A percentile compares a stretch with the other conserved stretches of the same genome.
These are phyloP conservation scores for Hycleus phaleratus DNA, from an alignment of 1,140 invertebrate species.

Conservation along the genomic window DNA sequence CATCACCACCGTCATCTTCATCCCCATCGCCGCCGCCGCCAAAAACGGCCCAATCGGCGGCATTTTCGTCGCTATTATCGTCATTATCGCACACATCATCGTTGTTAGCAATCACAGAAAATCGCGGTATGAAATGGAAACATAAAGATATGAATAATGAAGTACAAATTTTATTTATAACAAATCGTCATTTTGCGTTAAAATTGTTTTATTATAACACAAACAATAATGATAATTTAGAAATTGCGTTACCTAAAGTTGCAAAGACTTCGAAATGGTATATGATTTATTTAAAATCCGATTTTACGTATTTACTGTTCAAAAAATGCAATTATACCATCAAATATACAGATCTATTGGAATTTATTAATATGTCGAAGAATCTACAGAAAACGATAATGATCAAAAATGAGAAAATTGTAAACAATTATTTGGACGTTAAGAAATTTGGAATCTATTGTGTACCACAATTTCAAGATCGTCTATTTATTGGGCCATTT, in stretches of 20 bases:
- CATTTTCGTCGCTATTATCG: too few relatives aligned
- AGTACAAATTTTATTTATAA: conserved; percentile 14
- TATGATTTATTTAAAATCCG: conserved; percentile 28
- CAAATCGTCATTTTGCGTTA: conserved; percentile 6
- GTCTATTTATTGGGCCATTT: conserved; percentile 33
- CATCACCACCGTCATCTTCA: neutral
- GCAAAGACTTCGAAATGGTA: conserved; percentile 24
- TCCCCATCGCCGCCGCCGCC: neutral
- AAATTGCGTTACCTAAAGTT: conserved; percentile 17
- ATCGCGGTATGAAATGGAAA: conserved; percentile 1
- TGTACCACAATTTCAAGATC: conserved; percentile 21
- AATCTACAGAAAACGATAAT: conserved; percentile 20
- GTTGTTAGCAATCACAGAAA: too few relatives aligned
- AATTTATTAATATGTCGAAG: conserved; percentile 21
- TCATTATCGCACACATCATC: too few relatives aligned
- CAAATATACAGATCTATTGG: conserved; percentile 29
- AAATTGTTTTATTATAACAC: neutral
- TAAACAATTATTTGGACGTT: neutral
- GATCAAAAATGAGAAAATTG: conserved; percentile 15
- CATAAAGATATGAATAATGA: conserved; percentile 22
- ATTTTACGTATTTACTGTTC: conserved; percentile 28
- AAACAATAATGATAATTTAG: conserved; percentile 1
- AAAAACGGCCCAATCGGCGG: neutral
- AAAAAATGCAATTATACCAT: conserved; percentile 24
- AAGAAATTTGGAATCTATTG: conserved; percentile 30